Base-by-base conservation (phyloP, 2,113 vertebrate genomes). In the Leptodactylus fuscus region DNA sequence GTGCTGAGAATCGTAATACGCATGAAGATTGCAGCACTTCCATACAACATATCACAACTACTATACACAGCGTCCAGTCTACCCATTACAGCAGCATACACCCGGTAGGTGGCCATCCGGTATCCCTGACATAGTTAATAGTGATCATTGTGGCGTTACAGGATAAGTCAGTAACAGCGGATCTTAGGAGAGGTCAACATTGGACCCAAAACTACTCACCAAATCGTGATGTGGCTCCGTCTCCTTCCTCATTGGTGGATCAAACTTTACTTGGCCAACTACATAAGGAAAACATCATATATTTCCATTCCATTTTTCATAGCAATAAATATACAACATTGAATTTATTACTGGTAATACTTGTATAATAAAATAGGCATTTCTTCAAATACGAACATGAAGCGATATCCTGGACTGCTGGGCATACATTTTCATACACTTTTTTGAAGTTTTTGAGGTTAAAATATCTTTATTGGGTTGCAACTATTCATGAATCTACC, bases 221-320 rank as follows among this genome's bases (percentile, higher is more conserved):
- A 96, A 95, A 89, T 99, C 97, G 87, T 98, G 97, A 92, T 99
- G 97, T 51, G 97, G 96, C 58, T 98, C 97, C 1, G 97, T 99
- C 90, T 99, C 98, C 85, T 99, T 99, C 88, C 96, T 95, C 92
- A 98, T 90, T 0, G 96, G 97, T 85, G 96, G 96, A 91, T 99
- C 97, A 90, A 99, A 99, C 93, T 98, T 98, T 88, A 99, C 96
- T 92, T 99, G 97, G 87, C 96, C 96, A 92, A 97, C 96, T 97
- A 65, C 60, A 88, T 20, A 22, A 67, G 34, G 4, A 69, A 38
- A 38, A 38, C 10, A 20, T 38, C 10, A 62, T 29, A 62, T 15
- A n/a, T n/a, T 34, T 34, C 6, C 62, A 67, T 32, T 67, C 13
- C 32, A 3, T 34, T 32, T 34, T 15, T 67, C 34, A 15, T 29